Conservation (phyloP, 1,140 invertebrate species). For the Drosophila teissieri region DNA sequence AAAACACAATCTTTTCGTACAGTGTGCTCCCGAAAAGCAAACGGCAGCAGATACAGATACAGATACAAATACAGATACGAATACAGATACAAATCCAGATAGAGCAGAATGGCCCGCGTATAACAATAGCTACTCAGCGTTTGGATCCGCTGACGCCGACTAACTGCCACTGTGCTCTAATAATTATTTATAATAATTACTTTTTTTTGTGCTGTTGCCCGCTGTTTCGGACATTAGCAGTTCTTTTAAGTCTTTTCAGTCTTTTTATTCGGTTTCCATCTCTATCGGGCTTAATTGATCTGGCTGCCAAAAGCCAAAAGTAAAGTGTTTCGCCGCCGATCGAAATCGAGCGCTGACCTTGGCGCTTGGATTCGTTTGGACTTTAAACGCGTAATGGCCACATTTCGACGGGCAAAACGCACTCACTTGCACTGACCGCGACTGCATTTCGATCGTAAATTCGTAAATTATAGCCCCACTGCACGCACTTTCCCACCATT, state of each 20-base stretch:
- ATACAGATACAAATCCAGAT: conserved; percentile 36
- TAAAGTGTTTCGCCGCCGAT: conserved; percentile 49
- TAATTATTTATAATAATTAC: conserved; percentile 82
- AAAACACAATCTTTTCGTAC: neutral
- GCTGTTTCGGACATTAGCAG: conserved; percentile 70
- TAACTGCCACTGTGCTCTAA: conserved; percentile 80
- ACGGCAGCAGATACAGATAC: conserved; percentile 44
- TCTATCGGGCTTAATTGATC: conserved; percentile 68
- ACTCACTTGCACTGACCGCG: conserved; percentile 34
- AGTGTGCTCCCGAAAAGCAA: conserved; percentile 29
- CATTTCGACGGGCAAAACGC: conserved; percentile 28
- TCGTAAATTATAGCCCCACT: conserved; percentile 20
- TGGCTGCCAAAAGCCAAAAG: conserved; percentile 35
- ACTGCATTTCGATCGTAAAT: conserved; percentile 47
- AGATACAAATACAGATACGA: conserved; percentile 19
- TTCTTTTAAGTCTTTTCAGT: conserved; percentile 13
- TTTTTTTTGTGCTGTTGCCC: conserved; percentile 51
- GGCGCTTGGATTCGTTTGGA: conserved; percentile 21
- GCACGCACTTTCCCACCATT: conserved; percentile 59
- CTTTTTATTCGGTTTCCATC: conserved; percentile 5
- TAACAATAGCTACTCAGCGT: conserved; percentile 59
- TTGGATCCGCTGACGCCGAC: conserved; percentile 43
- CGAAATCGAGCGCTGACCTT: conserved; percentile 69
- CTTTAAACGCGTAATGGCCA: conserved; percentile 3
- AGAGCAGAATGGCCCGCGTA: conserved; percentile 39